These are phyloP conservation scores for Coregonus clupeaformis DNA, from an alignment of 2,113 vertebrate genomes.

Conservation along the genomic window DNA sequence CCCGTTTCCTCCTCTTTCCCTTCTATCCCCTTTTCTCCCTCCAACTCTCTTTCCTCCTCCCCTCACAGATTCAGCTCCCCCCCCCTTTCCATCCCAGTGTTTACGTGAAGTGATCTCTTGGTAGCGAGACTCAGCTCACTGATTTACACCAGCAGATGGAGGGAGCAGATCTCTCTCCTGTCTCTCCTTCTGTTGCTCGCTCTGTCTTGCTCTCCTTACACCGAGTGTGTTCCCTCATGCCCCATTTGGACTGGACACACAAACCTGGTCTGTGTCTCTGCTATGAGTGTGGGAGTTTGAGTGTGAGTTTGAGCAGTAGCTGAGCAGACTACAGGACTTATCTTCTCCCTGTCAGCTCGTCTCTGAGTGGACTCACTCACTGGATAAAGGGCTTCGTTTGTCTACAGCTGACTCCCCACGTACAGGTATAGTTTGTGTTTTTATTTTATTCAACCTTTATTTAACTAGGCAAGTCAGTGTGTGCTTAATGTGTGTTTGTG, in stretches of 20 bases:
- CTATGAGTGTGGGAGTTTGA: background rate
- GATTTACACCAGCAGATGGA: background rate
- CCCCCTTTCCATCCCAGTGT: background rate
- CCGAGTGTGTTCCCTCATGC: background rate
- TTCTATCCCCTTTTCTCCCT: too few species aligned
- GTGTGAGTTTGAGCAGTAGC: background rate
- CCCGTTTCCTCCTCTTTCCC: background rate
- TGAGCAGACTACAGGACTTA: background rate
- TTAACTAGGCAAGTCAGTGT: too few species aligned
- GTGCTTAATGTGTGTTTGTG: too few species aligned
- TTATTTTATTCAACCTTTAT: background rate
- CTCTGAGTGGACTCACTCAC: background rate
- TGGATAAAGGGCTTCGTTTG: background rate
- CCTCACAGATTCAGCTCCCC: background rate
- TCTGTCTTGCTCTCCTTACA: background rate
- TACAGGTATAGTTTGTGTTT: background rate
- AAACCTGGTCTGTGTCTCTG: background rate
- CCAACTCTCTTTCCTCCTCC: background rate
- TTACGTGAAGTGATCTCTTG: conserved; percentile 3
- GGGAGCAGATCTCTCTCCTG: background rate
- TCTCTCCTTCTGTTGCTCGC: background rate
- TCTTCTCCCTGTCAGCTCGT: background rate
- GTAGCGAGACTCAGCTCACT: background rate
- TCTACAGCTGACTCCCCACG: background rate
- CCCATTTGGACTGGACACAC: background rate